Conservation (phyloP, 2,113 vertebrate species). For the Amblyopsis rosae region DNA sequence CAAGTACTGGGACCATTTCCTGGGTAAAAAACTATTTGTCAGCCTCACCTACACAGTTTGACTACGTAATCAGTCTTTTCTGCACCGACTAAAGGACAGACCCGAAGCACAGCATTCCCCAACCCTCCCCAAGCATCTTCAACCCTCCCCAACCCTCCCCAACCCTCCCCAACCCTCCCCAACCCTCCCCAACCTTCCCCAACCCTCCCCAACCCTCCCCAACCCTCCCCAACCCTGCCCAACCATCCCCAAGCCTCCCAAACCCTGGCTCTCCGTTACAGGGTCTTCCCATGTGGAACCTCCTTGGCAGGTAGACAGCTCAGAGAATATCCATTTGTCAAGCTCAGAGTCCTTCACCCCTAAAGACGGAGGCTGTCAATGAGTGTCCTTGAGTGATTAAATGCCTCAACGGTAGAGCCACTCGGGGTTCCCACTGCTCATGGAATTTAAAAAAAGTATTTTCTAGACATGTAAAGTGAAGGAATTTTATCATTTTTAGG, state of each 20-base stretch:
- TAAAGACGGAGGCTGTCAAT: conserved; percentile 58
- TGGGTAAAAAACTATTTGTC: conserved; percentile 23
- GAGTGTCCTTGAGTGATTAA: conserved; percentile 57
- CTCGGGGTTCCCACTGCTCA: background rate
- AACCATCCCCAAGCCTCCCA: background rate
- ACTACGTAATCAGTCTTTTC: conserved; percentile 19
- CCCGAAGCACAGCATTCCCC: background rate
- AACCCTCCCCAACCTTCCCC: background rate
- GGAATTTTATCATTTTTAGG: too few relatives aligned
- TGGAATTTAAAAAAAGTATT: too few relatives aligned
- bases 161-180: background rate
- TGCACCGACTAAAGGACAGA: background rate
- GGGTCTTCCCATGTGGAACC: conserved; percentile 47
- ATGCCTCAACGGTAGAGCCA: conserved; percentile 34
- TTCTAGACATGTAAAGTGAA: too few relatives aligned
- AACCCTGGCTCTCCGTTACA: too few relatives aligned
- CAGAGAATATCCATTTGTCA: conserved; percentile 55
- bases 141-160: background rate
- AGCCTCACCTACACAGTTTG: conserved; percentile 16
- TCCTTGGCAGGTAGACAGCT: conserved; percentile 32
- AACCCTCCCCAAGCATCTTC: background rate
- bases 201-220: too few relatives aligned
- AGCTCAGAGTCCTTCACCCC: conserved; percentile 44
- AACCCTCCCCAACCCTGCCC: too few relatives aligned
- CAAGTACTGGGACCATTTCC: conserved; percentile 16